Evolutionary conservation across 2,888 invertebrate species (phyloP).

Genomic region (Falcaria lacertinaria): DNA sequence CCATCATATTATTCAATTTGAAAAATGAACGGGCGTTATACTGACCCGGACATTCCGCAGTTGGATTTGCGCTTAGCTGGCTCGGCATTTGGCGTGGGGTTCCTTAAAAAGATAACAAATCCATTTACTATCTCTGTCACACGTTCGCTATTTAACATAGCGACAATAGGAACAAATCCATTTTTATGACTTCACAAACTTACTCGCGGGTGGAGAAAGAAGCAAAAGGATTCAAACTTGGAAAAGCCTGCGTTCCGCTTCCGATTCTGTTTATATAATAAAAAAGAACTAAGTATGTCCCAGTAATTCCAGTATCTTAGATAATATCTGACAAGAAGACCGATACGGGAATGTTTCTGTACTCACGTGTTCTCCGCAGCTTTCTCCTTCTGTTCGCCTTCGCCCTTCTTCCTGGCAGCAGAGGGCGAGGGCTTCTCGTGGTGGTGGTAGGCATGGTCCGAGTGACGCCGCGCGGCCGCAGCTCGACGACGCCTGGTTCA

Average conservation of each 20-base stretch:
- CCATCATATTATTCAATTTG: too few relatives aligned
- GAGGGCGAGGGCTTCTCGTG: slow-evolving; percentile 9
- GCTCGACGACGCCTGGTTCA: slow-evolving; percentile 40
- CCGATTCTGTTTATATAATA: too few relatives aligned
- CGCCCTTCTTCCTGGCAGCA: slow-evolving; percentile 23
- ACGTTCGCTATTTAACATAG: neutral
- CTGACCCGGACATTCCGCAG: slow-evolving; percentile 15
- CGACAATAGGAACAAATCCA: neutral
- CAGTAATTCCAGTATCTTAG: too few relatives aligned
- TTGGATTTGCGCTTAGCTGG: slow-evolving; percentile 7
- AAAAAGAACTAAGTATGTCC: too few relatives aligned
- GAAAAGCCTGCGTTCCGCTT: too few relatives aligned
- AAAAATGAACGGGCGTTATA: slow-evolving; percentile 4
- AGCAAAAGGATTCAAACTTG: too few relatives aligned
- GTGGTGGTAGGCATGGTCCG: slow-evolving; percentile 18
- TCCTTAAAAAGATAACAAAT: slow-evolving; percentile 5
- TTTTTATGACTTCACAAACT: too few relatives aligned
- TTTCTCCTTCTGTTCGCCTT: slow-evolving; percentile 27
- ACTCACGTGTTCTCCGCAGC: slow-evolving; percentile 20
- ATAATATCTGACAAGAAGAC: too few relatives aligned
- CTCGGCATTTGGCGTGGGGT: slow-evolving; percentile 4
- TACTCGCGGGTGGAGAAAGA: too few relatives aligned
- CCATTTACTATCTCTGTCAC: neutral
- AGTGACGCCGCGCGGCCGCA: slow-evolving; percentile 34
- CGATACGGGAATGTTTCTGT: neutral